Conservation (phyloP, 2,797 vertebrate genomes). For the Streptopelia turtur region DNA sequence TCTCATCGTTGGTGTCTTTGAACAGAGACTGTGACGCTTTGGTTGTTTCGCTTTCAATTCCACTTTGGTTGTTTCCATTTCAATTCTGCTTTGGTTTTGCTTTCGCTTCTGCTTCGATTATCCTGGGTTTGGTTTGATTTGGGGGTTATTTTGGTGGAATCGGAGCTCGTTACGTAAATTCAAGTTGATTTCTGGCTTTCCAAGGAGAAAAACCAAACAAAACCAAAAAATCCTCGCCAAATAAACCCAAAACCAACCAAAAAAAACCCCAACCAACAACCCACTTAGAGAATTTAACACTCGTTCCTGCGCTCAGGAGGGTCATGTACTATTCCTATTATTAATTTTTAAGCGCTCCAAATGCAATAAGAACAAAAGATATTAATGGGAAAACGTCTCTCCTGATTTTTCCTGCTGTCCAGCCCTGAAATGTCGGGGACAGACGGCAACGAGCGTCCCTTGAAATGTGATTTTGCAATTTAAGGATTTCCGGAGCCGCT, state of each 20-base stretch:
- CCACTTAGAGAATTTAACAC: no score
- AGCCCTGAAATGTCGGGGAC: not conserved
- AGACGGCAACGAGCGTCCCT: not conserved
- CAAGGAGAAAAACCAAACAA: not conserved
- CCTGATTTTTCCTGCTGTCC: not conserved
- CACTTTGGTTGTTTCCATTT: accelerated
- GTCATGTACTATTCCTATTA: not conserved
- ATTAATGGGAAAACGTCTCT: not conserved
- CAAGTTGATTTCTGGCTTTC: constrained; percentile 13
- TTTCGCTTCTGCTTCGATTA: not conserved
- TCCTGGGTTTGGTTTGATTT: accelerated
- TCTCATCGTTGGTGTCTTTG: no score
- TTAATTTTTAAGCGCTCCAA: not conserved
- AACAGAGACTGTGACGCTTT: accelerated
- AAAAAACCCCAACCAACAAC: accelerated
- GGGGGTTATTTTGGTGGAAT: not conserved
- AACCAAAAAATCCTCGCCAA: no score
- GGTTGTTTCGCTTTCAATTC: not conserved
- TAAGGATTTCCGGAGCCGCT: not conserved
- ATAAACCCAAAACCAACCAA: no score
- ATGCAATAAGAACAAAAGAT: not conserved
- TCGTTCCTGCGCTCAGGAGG: not conserved
- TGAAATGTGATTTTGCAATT: not conserved
- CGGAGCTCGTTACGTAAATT: not conserved
- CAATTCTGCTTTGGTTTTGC: no score